Evolutionary conservation across 37 sponge, comb jelly and placozoan species (phyloP), one percentile per base, ranked within the genome.

Genomic region (Bolinopsis microptera): DNA sequence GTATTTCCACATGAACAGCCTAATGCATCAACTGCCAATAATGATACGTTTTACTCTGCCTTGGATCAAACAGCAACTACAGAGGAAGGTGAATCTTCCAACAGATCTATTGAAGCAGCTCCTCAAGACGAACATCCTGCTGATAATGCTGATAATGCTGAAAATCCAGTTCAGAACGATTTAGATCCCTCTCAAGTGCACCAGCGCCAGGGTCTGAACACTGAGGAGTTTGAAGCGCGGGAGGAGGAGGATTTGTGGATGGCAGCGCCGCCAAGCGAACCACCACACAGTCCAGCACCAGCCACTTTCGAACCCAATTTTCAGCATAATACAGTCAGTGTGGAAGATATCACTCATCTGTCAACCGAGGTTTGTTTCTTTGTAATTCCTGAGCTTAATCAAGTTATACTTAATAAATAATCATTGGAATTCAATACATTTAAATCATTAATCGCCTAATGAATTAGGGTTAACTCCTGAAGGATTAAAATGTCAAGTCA

Each of bases 161-260:
- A 18, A 48, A 48, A 48, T 48, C 61, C 61, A 48, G 61, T 48
- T 18, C 61, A 48, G 13, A 13, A n/a, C 18, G 31, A 28, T 21
- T 3, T 5, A 23, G 75, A 8, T 72, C 24, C 26, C 5, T 9
- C 74, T 5, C 74, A 9, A n/a, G 74, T n/a, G 2, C 1, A 70
- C 26, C 28, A 8, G 26, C 30, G 3, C 16, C 28, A 70, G 26
- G 74, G 28, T 70, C 25, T 28, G 8, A 34, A 35, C 37, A 41
- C 8, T 40, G 90, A 86, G 23, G 90, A 86, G 61, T 86, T 86
- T 39, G 61, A 41, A 23, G 90, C 90, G 31, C 34, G 90, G 30
- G 90, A 86, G 61, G 90, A 33, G 61, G 90, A 86, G 61, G 90
- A 86, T 40, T 38, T 41, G 30, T 86, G 90, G 90, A 86, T 86